phyloP scores from a whole-genome alignment of 92 coral and sea anemone genomes.

The Epizoanthus illoricatus region DNA sequence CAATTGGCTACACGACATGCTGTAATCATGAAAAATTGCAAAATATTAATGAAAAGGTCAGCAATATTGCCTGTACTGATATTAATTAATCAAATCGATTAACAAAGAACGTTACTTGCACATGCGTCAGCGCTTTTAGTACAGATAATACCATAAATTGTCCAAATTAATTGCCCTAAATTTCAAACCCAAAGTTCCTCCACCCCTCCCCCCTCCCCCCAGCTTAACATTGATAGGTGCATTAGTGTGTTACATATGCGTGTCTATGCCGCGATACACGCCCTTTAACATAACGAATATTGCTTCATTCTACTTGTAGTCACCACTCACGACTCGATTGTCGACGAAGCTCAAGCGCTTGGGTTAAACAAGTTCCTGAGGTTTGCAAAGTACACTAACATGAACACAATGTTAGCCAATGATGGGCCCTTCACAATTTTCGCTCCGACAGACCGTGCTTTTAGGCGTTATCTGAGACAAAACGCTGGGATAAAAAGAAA shows the following conservation, averaged over 20 bases:
- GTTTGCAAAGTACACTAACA: neutral
- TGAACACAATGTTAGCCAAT: conserved; percentile 11
- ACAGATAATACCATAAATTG: too few species aligned
- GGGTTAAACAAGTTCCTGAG: conserved; percentile 17
- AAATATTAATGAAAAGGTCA: too few species aligned
- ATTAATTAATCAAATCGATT: too few species aligned
- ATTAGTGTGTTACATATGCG: neutral
- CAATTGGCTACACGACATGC: too few species aligned
- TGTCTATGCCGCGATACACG: neutral
- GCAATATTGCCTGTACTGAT: too few species aligned
- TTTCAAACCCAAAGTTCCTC: too few species aligned
- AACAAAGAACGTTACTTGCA: too few species aligned
- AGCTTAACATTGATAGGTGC: too few species aligned
- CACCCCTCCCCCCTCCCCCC: too few species aligned
- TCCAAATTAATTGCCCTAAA: too few species aligned
- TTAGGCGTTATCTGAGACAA: neutral
- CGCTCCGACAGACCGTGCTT: conserved; percentile 35
- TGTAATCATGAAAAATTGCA: too few species aligned
- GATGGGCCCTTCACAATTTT: conserved; percentile 41
- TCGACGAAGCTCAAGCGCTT: conserved; percentile 10
- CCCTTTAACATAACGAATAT: neutral
- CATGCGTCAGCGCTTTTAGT: too few species aligned
- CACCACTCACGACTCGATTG: neutral
- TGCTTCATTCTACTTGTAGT: neutral
- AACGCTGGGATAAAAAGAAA: neutral